Evolutionary conservation across 2,797 vertebrate genomes (phyloP), one percentile per base, ranked within the genome.

Genomic region (Scolopax bukidnonensis): DNA sequence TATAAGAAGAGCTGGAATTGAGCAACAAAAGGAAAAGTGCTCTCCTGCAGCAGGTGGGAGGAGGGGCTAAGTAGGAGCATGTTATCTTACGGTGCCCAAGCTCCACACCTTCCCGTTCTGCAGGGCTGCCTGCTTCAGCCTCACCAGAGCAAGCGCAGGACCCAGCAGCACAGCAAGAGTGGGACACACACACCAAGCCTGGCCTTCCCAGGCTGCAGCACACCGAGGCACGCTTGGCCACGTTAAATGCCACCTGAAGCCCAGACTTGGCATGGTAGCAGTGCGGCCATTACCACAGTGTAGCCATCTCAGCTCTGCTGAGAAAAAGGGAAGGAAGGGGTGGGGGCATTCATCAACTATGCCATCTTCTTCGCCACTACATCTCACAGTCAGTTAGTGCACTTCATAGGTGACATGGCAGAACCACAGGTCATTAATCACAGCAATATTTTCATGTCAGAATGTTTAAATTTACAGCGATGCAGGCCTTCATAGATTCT

Each of bases 301-400:
- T 12, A 76, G 85, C 54, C 77, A 81, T 15, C 56, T 82, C 63
- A 28, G 59, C 74, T 53, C 47, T 71, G 65, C 57, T 86, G 73
- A 84, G 57, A 81, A 92, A 95, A 95, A 82, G 59, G 96, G 94
- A 96, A 95, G 91, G 96, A 96, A 96, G 84, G 59, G 80, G 93
- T 33, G 84, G 47, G 63, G 47, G 83, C 67, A 73, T 71, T 73
- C 87, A 81, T 54, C 80, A 86, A 12, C 68, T 78, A 5, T 81
- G 85, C 83, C 85, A 84, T 65, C 75, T 78, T 94, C 73, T 90
- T 73, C 80, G 65, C 65, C 48, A 14, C 41, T 38, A 4, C n/a
- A 47, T 86, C 87, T 75, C 40, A 64, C 28, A 36, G 74, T 21
- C 76, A 43, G 57, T 70, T 77, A 57, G n/a, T 25, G 63, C 45